Base-by-base conservation (phyloP, 2,888 invertebrate genomes). In the Amiota mariae region DNA sequence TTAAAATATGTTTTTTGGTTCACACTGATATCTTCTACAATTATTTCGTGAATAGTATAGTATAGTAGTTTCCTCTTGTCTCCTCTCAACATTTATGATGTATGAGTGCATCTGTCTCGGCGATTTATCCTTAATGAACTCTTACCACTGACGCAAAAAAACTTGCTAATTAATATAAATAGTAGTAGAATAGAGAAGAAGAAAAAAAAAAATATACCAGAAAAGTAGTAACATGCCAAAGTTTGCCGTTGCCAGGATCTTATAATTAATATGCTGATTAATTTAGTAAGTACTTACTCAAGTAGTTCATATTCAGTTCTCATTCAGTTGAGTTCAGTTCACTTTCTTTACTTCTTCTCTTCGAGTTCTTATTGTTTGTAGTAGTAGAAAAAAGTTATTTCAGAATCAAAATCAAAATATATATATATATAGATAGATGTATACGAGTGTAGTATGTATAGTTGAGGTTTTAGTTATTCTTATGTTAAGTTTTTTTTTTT, bases 211-310 rank as follows among this genome's bases (percentile, higher is more conserved):
- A n/a, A 3, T 2, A 4, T 36, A 15, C 12, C n/a, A 54, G n/a
- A 36, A 36, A 36, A 36, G 36, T 36, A 36, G 36, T 6, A 36
- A 36, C 36, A 36, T 36, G 36, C 24, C n/a, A 63, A 63, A 54
- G 13, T 46, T 36, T 59, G 15, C 18, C 71, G 46, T 76, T 59
- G 24, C 68, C 75, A 68, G 57, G 74, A 76, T 77, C 74, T 78
- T 79, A 78, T 79, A 79, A 78, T 80, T 78, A 82, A 79, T 79
- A 80, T 79, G 79, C 80, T 84, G 84, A 80, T 84, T 84, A 84
- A 82, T 84, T 81, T 76, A 73, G 76, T 77, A 78, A 80, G 76
- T 67, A 15, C 24, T 63, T 63, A 13, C 13, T 59, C 36, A 36
- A 36, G 36, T 36, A 36, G n/a, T 54, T 12, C 54, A 54, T 54